phyloP scores from a whole-genome alignment of 2,888 invertebrate genomes.

The Margaritifera margaritifera region DNA sequence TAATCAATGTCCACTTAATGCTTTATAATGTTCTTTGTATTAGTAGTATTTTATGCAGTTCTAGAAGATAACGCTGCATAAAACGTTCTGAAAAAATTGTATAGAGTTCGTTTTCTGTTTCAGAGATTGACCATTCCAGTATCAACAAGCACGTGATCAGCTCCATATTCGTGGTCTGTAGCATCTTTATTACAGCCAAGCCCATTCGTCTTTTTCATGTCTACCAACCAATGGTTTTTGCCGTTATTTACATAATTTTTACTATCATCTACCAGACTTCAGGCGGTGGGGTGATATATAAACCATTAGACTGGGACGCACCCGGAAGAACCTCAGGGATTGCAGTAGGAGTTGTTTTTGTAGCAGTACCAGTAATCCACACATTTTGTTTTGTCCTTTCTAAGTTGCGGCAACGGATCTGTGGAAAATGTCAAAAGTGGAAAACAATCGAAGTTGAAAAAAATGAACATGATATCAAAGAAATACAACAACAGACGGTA shows the following conservation, averaged over 20 bases:
- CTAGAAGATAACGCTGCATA: no score
- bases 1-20: no score
- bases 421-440: background rate
- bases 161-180: slow-evolving; percentile 34
- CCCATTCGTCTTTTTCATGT: slow-evolving; percentile 44
- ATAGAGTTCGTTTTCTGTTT: slow-evolving; percentile 1
- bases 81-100: no score
- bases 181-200: slow-evolving; percentile 33
- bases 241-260: slow-evolving; percentile 39
- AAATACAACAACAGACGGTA: no score
- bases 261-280: slow-evolving; percentile 35
- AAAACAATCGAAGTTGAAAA: background rate
- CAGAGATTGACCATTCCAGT: slow-evolving; percentile 32
- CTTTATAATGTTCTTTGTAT: no score
- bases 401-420: slow-evolving; percentile 16
- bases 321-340: slow-evolving; percentile 16
- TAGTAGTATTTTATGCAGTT: no score
- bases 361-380: slow-evolving; percentile 39
- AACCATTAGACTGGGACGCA: slow-evolving; percentile 37
- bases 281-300: slow-evolving; percentile 40
- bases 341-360: slow-evolving; percentile 10
- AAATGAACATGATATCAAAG: no score
- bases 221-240: slow-evolving; percentile 37
- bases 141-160: slow-evolving; percentile 44
- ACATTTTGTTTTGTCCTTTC: slow-evolving; percentile 29